Evolutionary conservation across 92 coral and sea anemone species (phyloP).

Genomic region (Anthopleura xanthogrammica): DNA sequence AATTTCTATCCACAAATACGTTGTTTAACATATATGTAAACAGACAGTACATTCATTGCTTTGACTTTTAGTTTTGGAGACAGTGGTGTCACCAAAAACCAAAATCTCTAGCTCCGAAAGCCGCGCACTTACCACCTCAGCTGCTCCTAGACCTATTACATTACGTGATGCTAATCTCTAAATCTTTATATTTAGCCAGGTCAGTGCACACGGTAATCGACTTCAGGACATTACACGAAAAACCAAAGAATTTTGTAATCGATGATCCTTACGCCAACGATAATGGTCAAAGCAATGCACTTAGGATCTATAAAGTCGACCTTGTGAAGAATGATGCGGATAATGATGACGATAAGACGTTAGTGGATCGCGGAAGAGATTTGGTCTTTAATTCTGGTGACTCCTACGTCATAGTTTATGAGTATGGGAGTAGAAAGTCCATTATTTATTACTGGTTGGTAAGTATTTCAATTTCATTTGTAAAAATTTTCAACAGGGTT

Average conservation of each 20-base stretch:
- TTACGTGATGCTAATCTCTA: neutral
- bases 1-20: too few relatives aligned
- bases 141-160: too few relatives aligned
- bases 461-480: constrained; percentile 15
- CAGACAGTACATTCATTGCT: too few relatives aligned
- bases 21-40: too few relatives aligned
- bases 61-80: too few relatives aligned
- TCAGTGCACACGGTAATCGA: constrained; percentile 17
- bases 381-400: constrained; percentile 80
- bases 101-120: too few relatives aligned
- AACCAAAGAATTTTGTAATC: neutral
- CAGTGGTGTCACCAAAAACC: too few relatives aligned
- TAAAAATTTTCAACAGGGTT: too few relatives aligned
- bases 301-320: constrained; percentile 10
- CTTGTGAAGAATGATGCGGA: neutral
- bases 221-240: constrained; percentile 23
- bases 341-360: neutral
- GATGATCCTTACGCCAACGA: constrained; percentile 7
- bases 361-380: neutral
- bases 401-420: constrained; percentile 68
- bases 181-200: neutral
- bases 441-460: constrained; percentile 93
- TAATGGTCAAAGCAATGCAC: neutral
- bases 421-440: constrained; percentile 32
- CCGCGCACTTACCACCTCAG: too few relatives aligned